phyloP scores from a whole-genome alignment of 1,140 invertebrate genomes.

The Drosophila obscura region DNA sequence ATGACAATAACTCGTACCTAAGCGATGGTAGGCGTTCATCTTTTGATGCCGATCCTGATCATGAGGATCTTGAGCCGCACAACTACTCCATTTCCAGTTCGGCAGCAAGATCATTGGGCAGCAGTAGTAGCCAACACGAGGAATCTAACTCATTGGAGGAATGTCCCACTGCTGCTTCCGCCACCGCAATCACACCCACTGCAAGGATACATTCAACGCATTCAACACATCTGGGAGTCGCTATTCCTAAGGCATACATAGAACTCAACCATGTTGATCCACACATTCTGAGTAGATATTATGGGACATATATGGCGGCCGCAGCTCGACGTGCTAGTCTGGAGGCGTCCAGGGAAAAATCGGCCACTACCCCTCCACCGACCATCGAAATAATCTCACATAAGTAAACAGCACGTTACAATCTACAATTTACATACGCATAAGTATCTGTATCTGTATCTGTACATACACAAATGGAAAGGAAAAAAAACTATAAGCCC shows the following conservation, averaged over 20 bases:
- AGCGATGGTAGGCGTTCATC: conserved; percentile 46
- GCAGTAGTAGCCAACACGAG: conserved; percentile 60
- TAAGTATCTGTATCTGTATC: neutral
- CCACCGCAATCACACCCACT: neutral
- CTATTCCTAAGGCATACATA: conserved; percentile 28
- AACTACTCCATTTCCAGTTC: conserved; percentile 28
- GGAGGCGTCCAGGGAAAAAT: conserved; percentile 31
- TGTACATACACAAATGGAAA: neutral
- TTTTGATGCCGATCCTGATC: conserved; percentile 38
- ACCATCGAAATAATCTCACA: conserved; percentile 53
- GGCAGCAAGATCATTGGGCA: conserved; percentile 33
- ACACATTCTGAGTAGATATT: conserved; percentile 68
- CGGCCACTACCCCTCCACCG: conserved; percentile 29
- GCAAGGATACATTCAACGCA: conserved; percentile 1
- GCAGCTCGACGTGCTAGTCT: conserved; percentile 55
- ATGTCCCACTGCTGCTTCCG: conserved; percentile 11
- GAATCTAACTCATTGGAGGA: conserved; percentile 67
- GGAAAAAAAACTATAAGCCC: conserved; percentile 17
- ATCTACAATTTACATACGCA: neutral
- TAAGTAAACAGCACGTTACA: conserved; percentile 28
- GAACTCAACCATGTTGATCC: conserved; percentile 64
- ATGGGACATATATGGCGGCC: conserved; percentile 73
- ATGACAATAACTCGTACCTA: conserved; percentile 68
- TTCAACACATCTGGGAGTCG: neutral
- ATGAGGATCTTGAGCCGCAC: conserved; percentile 40